Conservation (phyloP, 2,888 invertebrate species). For the Meandrusa payeni region DNA sequence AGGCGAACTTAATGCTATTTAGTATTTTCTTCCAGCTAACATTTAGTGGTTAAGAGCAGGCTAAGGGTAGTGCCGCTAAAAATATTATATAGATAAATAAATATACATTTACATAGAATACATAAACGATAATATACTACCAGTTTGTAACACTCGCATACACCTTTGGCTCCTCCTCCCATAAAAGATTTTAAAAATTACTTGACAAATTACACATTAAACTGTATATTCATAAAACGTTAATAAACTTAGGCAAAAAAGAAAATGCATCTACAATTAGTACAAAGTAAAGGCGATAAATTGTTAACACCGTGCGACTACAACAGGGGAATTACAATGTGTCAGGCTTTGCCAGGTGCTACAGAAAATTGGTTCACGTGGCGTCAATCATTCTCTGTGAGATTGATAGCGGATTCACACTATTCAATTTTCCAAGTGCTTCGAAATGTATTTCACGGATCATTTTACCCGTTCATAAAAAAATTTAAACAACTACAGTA, state of each 20-base stretch:
- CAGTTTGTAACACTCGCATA: too few relatives aligned
- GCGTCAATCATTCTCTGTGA: constrained; percentile 43
- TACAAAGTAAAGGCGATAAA: constrained; percentile 20
- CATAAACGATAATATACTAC: too few relatives aligned
- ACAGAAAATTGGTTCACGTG: constrained; percentile 47
- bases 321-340: constrained; percentile 35
- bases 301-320: constrained; percentile 20
- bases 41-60: too few relatives aligned
- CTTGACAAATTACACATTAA: too few relatives aligned
- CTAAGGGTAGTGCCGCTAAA: too few relatives aligned
- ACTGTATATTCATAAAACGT: constrained; percentile 31
- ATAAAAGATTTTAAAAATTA: too few relatives aligned
- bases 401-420: constrained; percentile 34
- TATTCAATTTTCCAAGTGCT: constrained; percentile 24
- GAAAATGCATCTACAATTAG: constrained; percentile 26
- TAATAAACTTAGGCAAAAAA: constrained; percentile 21
- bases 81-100: too few relatives aligned
- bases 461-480: constrained; percentile 6
- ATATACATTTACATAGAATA: too few relatives aligned
- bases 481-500: too few relatives aligned
- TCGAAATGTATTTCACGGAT: constrained; percentile 20
- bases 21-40: too few relatives aligned
- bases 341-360: constrained; percentile 35
- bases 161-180: too few relatives aligned
- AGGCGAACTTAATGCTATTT: too few relatives aligned